Base-by-base conservation (phyloP, 2,797 vertebrate genomes). In the Arrhamphus sclerolepis region DNA sequence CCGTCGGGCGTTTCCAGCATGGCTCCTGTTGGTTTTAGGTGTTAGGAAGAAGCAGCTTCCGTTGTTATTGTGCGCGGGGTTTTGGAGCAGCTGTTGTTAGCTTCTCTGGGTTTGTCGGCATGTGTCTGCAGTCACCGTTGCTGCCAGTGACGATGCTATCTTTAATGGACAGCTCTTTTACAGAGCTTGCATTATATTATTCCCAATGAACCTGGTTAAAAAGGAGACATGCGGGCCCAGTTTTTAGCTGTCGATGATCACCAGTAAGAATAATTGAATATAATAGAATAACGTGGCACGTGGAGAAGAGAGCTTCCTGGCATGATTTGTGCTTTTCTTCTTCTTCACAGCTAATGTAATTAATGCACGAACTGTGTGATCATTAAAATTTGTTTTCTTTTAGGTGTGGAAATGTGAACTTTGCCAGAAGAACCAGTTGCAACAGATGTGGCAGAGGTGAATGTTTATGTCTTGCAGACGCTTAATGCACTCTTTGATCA, bases 351-450 rank as follows among this genome's bases (percentile, higher is more conserved):
- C 24, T 3, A 2, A 2, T 31, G 31, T 2, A 13, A 11, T 34
- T 2, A 34, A 34, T 34, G 10, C 31, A 34, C 31, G 31, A 11
- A 34, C 13, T 11, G 3, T 11, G 31, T 11, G 13, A 10, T 31
- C 29, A 31, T 31, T 38, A 3, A n/a, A n/a, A n/a, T n/a, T n/a
- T 3, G 13, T 4, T 38, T 38, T 38, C 14, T 14, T 2, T 52
- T 20, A 99, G 97, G 81, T 99, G 97, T 79, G 97, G 94, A 61
- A 99, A 98, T 47, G 97, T 99, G 20, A 99, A 98, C 80, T 99
- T 99, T 75, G 97, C 97, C 0, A 92, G 97, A 85, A 94, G 97
- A 92, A 98, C 97, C 14, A 99, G 96, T 85, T 98, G 97, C 77
- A 98, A 99, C 88, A 88, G 97, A 87, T 98, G 97, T 72, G 95